phyloP scores from a whole-genome alignment of 2,888 invertebrate genomes.

The Incurvaria masculella region DNA sequence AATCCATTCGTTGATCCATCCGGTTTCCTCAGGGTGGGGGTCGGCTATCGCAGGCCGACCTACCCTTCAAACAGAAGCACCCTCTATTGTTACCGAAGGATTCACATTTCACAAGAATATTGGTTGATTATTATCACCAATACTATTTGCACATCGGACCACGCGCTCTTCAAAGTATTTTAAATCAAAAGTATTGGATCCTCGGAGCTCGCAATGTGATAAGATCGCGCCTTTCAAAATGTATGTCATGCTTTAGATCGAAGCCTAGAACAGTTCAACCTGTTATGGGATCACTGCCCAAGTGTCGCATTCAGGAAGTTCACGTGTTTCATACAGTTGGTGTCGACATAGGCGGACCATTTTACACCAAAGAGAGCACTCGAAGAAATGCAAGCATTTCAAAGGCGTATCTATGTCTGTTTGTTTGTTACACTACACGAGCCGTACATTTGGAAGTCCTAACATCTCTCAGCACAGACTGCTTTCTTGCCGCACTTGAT shows the following conservation, averaged over 20 bases:
- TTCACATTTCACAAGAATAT: neutral
- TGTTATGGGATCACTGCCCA: too few relatives aligned
- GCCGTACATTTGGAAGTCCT: constrained; percentile 16
- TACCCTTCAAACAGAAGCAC: neutral
- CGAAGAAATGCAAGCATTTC: constrained; percentile 12
- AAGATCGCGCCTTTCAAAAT: neutral
- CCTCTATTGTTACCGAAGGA: neutral
- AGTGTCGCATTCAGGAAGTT: too few relatives aligned
- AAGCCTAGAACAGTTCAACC: too few relatives aligned
- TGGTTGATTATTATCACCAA: neutral
- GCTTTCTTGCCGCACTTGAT: constrained; percentile 11
- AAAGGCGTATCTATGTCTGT: constrained; percentile 19
- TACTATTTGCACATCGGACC: neutral
- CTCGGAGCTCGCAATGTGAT: neutral
- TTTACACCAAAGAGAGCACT: constrained; percentile 7
- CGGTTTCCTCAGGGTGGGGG: constrained; percentile 20
- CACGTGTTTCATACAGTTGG: neutral
- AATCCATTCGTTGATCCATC: neutral
- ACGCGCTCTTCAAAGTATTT: neutral
- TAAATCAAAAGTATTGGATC: neutral
- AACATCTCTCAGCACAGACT: constrained; percentile 5
- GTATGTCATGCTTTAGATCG: neutral
- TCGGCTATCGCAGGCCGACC: neutral
- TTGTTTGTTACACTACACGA: constrained; percentile 19
- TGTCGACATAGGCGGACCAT: neutral